Evolutionary conservation across 2,797 vertebrate genomes (phyloP).

Genomic region (Lepidocolaptes lacrymiger): DNA sequence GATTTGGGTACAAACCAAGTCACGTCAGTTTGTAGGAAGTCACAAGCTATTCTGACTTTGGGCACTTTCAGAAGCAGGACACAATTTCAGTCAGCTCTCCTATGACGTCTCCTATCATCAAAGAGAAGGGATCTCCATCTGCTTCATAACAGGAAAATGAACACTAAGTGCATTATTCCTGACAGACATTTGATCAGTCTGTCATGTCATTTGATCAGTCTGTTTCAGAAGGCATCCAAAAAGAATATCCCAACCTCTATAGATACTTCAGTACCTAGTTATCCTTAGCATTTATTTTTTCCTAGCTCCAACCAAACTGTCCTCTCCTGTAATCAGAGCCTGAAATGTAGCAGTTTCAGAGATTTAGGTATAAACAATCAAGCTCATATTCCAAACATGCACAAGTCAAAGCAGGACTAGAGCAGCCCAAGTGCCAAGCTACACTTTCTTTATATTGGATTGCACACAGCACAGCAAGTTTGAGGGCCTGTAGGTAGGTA

Average conservation of each 20-base stretch:
- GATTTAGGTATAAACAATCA: not conserved
- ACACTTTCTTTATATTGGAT: not conserved
- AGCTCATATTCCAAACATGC: not conserved
- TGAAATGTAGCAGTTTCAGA: not conserved
- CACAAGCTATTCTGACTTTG: not conserved
- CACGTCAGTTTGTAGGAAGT: not conserved
- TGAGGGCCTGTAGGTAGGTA: not conserved
- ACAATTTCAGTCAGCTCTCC: not conserved
- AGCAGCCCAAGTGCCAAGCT: not conserved
- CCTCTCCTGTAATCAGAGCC: not conserved
- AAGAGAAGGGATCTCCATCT: not conserved
- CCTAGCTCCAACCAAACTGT: not conserved
- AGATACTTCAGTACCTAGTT: not conserved
- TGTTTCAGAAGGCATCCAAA: not conserved
- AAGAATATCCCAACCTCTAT: not conserved
- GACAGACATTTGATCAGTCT: not conserved
- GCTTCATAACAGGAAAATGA: not conserved
- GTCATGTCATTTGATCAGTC: not conserved
- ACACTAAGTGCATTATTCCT: not conserved
- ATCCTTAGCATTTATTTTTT: not conserved
- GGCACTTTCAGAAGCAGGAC: not conserved
- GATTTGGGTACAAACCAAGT: not conserved
- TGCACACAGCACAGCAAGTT: not conserved
- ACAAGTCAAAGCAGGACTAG: not conserved
- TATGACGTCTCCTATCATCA: not conserved